Conservation (phyloP, 2,797 vertebrate genomes). For the Acrossocheilus fasciatus region DNA sequence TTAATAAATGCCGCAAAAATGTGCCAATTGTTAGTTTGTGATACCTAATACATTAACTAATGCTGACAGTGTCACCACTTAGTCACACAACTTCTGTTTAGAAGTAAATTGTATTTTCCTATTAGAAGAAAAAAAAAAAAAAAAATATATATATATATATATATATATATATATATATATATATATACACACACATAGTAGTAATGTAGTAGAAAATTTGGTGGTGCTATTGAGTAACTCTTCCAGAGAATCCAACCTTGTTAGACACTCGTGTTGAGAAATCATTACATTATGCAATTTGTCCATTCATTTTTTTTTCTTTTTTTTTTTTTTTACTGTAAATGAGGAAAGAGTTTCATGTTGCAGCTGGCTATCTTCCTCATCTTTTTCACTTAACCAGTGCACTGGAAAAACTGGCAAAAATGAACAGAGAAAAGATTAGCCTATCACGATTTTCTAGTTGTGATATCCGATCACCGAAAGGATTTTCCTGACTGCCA, state of each 20-base stretch:
- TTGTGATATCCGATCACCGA: slow-evolving; percentile 4
- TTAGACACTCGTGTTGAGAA: background rate
- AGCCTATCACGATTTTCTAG: background rate
- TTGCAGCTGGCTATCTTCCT: background rate
- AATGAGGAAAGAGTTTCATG: background rate
- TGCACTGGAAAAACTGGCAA: background rate
- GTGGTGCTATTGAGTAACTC: background rate
- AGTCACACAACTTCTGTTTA: background rate
- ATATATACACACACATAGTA: background rate
- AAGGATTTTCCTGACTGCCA: slow-evolving; percentile 61
- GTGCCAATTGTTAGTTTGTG: background rate
- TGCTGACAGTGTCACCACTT: background rate
- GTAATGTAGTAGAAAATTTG: background rate
- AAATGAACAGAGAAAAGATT: background rate
- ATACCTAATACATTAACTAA: background rate
- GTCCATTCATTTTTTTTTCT: too few relatives aligned
- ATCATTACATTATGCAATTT: slow-evolving; percentile 27
- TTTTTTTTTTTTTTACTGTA: background rate
- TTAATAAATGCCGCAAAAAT: background rate
- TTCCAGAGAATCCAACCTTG: background rate
- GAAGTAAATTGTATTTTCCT: too few relatives aligned
- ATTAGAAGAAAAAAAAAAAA: too few relatives aligned
- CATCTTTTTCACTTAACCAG: background rate
- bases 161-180: too few relatives aligned
- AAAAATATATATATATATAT: background rate